phyloP scores from a whole-genome alignment of 2,797 vertebrate genomes.

The Okamejei kenojei region DNA sequence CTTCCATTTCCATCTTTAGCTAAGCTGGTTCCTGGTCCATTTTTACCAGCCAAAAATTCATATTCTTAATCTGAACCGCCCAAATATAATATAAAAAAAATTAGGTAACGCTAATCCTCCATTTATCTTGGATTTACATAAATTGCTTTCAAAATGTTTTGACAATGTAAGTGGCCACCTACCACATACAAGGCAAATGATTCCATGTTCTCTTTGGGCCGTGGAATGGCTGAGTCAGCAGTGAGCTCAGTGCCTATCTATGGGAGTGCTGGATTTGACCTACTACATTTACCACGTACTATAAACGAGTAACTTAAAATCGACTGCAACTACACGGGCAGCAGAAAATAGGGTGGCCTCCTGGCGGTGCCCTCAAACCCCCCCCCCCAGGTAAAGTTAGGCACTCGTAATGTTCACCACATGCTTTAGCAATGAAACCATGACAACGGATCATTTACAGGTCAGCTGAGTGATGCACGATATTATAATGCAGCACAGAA shows the following conservation, averaged over 20 bases:
- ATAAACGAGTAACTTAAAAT: constrained; percentile 56
- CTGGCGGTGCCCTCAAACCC: constrained; percentile 19
- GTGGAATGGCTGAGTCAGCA: constrained; percentile 60
- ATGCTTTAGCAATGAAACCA: background rate
- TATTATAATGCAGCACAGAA: background rate
- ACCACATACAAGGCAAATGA: constrained; percentile 53
- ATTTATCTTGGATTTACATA: too few species aligned
- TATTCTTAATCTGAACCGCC: too few species aligned
- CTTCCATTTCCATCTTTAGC: too few species aligned
- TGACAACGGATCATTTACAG: background rate
- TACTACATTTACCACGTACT: constrained; percentile 55
- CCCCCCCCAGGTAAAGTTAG: constrained; percentile 33
- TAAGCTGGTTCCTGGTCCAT: too few species aligned
- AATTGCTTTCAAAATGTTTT: background rate
- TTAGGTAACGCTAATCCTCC: too few species aligned
- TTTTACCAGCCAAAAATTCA: too few species aligned
- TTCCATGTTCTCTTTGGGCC: constrained; percentile 48
- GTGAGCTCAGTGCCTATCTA: constrained; percentile 57
- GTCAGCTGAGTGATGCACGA: background rate
- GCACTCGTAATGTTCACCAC: background rate
- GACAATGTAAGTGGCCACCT: constrained; percentile 30
- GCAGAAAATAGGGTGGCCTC: constrained; percentile 43
- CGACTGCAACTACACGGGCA: constrained; percentile 41
- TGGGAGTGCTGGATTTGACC: constrained; percentile 48
- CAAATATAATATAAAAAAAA: too few species aligned